Evolutionary conservation across 2,797 vertebrate species (phyloP), one percentile per base, ranked within the genome.

Genomic region (Halcyon badia): DNA sequence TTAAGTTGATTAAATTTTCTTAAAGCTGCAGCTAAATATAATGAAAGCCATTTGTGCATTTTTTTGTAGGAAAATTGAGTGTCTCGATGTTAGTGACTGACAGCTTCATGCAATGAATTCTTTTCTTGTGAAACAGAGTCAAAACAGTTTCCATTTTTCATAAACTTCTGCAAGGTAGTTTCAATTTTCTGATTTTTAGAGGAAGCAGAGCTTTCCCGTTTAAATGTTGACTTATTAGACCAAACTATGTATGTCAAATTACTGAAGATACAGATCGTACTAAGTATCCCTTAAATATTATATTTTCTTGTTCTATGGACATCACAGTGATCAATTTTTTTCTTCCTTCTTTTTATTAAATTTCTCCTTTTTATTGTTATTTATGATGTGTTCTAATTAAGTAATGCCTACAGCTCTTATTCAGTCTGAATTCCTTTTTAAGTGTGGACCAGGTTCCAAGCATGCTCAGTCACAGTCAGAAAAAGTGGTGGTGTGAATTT

Each of bases 1-100:
- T 98, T 98, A 98, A 98, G 97, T 97, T 98, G 97, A 98, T 98
- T 98, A 98, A 98, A 98, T 98, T 98, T 98, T 98, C 98, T 98
- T 98, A 98, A 98, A 98, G 97, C 97, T 98, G 97, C 96, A 98
- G 98, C 97, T 98, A 98, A 98, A 98, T 97, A 95, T 98, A 98
- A 98, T 98, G 98, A 98, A 98, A 98, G 98, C 98, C 98, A 98
- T 97, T 98, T 97, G 98, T 97, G 97, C 96, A 68, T 97, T 95
- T 95, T 89, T 90, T 90, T 69, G 57, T 89, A 90, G 71, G 94
- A 96, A 98, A 95, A 96, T 86, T 97, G 97, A 97, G 79, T 97
- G 71, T 78, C 94, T 97, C 88, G 4, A 30, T 89, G 89, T 89
- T 96, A 93, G 86, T 97, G 96, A 98, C 93, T 97, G 97, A 97